Evolutionary conservation across 1,140 invertebrate genomes (phyloP), one percentile per base, ranked within the genome.

Genomic region (Brachionus rubens): DNA sequence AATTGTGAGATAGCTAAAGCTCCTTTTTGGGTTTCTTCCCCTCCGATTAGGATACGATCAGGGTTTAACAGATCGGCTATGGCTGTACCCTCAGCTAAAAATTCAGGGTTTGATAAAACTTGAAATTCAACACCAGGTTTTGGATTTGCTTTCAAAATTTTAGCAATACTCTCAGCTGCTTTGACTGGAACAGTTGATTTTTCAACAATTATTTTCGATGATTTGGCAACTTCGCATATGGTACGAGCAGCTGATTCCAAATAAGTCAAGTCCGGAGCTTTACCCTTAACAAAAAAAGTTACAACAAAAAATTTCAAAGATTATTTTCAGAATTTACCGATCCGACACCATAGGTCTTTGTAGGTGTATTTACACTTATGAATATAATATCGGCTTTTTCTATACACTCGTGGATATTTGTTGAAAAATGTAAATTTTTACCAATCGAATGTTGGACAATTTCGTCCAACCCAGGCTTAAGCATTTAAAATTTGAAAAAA

Each of bases 291-390:
- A 54, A 28, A n/a, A 54, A 30, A 54, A 26, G 26, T 12, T 28
- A 6, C n/a, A 89, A 91, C 2, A 24, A 26, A 16, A 68, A 14
- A 28, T n/a, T 43, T 12, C 16, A 68, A 47, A 47, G 9, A 47
- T 30, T 50, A 21, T 21, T 10, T 43, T 43, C 16, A 30, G n/a
- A 54, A 54, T 10, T 54, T 54, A 54, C 52, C 6, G 24, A 96
- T 48, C 96, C 96, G 82, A 93, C 91, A 19, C 97, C 97, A 82
- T 92, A 96, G 0, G 89, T 93, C 86, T 99, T 99, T 4, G 97
- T 99, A 6, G 97, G 97, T n/a, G 97, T 99, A 82, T 99, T 99
- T 0, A 99, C 97, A 41, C 94, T 98, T 78, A 99, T 99, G 81
- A 99, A 99, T 80, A 99, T 98, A 16, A 99, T 83, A 82, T 99